Evolutionary conservation across 2,113 vertebrate species (phyloP), one percentile per base, ranked within the genome.

Genomic region (Xiphophorus maculatus): DNA sequence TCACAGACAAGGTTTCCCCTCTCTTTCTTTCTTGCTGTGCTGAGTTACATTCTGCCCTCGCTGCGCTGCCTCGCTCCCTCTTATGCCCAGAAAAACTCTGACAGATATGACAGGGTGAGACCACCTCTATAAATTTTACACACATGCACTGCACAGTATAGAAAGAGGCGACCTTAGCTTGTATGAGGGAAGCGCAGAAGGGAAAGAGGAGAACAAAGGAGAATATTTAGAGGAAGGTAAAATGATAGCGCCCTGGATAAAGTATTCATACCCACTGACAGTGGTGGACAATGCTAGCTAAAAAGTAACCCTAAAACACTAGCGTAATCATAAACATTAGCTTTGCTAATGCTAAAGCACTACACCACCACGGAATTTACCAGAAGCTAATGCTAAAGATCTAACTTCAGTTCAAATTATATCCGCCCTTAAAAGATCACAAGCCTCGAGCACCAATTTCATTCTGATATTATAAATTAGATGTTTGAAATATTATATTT

Each of bases 1-100:
- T 2, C 79, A 63, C 11, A 35, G 72, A 79, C 19, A 17, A 84
- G 82, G 71, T 83, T 86, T 86, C 73, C 79, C 79, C 74, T 83
- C 74, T 77, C 76, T 66, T 81, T 44, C 73, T 78, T 64, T 85
- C 74, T 77, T 51, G 48, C 79, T 76, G 63, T 63, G 71, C 77
- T n/a, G 63, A 64, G 72, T 65, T 69, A 66, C 71, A 37, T 69
- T 73, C 42, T 79, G 64, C n/a, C 22, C 44, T 80, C n/a, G 0
- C 51, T 30, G 63, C 72, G 54, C 33, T 66, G 62, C 60, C 61
- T n/a, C 17, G 37, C 71, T 62, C 62, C 42, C 79, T 54, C 17
- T 48, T 35, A 65, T 44, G 33, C 5, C 69, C 78, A 81, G 76
- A 66, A 73, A 63, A 81, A 68, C 78, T 75, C 77, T 65, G 60